Evolutionary conservation across 2,113 vertebrate genomes (phyloP).

Genomic region (Electrona antarctica): DNA sequence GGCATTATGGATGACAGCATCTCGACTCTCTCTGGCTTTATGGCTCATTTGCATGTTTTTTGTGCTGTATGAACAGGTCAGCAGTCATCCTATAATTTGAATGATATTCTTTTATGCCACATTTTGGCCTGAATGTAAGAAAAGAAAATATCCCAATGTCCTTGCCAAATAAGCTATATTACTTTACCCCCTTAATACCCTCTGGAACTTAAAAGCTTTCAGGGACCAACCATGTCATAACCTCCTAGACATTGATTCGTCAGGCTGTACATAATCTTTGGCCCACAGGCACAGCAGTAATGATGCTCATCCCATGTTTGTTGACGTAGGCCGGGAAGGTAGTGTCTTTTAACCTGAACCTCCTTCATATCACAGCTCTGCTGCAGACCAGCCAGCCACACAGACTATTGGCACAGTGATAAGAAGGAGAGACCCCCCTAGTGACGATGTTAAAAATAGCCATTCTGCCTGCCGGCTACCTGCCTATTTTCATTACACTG

Average conservation of each 20-base stretch:
- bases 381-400: slow-evolving; percentile 7
- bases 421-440: slow-evolving; percentile 12
- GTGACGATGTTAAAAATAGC: slow-evolving; percentile 43
- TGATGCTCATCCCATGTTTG: not conserved
- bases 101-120: not conserved
- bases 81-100: not conserved
- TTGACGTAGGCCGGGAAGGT: not conserved
- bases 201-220: not conserved
- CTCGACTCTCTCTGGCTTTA: not conserved
- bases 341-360: not conserved
- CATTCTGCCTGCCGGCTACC: slow-evolving; percentile 10
- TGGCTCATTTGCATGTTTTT: not conserved
- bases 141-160: not conserved
- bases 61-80: not conserved
- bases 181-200: slow-evolving; percentile 1
- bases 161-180: slow-evolving; percentile 4
- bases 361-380: not conserved
- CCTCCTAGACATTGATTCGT: not conserved
- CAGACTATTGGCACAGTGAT: slow-evolving; percentile 16
- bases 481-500: not conserved
- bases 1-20: slow-evolving; percentile 25
- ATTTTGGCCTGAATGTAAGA: not conserved
- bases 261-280: slow-evolving; percentile 13
- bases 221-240: not conserved
- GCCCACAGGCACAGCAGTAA: slow-evolving; percentile 11